phyloP scores from a whole-genome alignment of 2,797 vertebrate species.

The Cetoscarus ocellatus region DNA sequence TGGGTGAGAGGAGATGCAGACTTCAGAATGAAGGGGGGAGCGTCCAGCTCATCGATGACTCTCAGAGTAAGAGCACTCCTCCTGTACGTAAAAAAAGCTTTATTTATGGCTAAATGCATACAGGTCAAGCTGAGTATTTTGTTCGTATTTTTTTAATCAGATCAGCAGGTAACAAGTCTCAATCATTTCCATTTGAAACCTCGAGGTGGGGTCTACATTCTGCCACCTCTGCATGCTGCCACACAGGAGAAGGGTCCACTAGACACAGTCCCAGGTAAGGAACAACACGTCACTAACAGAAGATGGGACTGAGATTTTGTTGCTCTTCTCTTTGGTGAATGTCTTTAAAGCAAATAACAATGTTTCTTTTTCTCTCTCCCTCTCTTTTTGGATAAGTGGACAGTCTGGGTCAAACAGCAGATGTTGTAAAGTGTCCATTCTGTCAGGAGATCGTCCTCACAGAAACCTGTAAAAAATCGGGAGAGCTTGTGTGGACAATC shows the following conservation, averaged over 20 bases:
- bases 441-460: slow-evolving; percentile 67
- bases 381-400: slow-evolving; percentile 19
- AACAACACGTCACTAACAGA: not conserved
- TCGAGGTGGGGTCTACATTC: slow-evolving; percentile 45
- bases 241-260: no score
- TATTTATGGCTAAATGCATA: not conserved
- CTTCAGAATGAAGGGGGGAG: not conserved
- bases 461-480: slow-evolving; percentile 35
- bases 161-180: rapidly evolving
- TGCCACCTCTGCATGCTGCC: slow-evolving; percentile 30
- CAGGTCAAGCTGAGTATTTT: not conserved
- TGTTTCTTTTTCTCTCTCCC: not conserved
- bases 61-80: not conserved
- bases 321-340: no score
- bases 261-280: slow-evolving; percentile 26
- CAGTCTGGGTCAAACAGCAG: slow-evolving; percentile 16
- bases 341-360: not conserved
- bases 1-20: slow-evolving; percentile 29
- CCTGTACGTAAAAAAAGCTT: no score
- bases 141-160: slow-evolving; percentile 30
- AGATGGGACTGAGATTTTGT: not conserved
- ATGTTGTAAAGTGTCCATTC: slow-evolving; percentile 61
- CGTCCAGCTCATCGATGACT: no score
- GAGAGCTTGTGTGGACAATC: slow-evolving; percentile 38
- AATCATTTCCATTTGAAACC: not conserved